Evolutionary conservation across 2,888 invertebrate genomes (phyloP), one percentile per base, ranked within the genome.

Genomic region (Fragum sueziense): DNA sequence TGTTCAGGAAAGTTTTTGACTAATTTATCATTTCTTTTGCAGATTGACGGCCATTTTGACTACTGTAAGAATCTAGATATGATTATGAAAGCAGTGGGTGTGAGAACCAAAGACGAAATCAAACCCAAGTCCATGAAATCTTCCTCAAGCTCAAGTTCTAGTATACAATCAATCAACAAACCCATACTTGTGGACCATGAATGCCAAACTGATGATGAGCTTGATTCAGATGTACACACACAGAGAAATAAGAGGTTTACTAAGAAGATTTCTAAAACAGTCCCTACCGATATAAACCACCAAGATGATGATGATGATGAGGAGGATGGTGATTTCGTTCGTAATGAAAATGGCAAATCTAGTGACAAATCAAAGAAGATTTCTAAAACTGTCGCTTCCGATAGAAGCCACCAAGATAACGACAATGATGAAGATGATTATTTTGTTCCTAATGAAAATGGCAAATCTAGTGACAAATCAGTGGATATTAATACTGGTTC

Each of bases 41-140:
- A 93, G 93, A 92, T 94, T 70, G 84, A 91, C 89, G 95, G 95
- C 22, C 95, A 95, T 89, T 93, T 94, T 87, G 95, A 95, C 87
- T 95, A 95, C 90, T 93, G 94, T 51, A 93, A 94, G 52, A 94
- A 95, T 88, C 93, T 95, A 85, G 94, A 94, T 70, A 93, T 93
- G 25, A 94, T 95, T 69, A 89, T 95, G 79, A 93, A 94, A 77
- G 90, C 92, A 11, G 91, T 94, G 31, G 94, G 94, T 17, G 88
- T 93, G 2, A 79, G 89, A 37, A 92, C 92, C 0, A 85, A 86
- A 33, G 90, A 91, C 72, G 87, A 86, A 70, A 47, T 84, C 11
- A 77, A 78, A 54, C 67, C 71, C 3, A 31, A 27, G 14, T 6
- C 59, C 20, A 27, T 27, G 41, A 59, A 41, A 17, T 41, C 71